Base-by-base conservation (phyloP, 2,888 invertebrate species). In the Rutpela maculata region DNA sequence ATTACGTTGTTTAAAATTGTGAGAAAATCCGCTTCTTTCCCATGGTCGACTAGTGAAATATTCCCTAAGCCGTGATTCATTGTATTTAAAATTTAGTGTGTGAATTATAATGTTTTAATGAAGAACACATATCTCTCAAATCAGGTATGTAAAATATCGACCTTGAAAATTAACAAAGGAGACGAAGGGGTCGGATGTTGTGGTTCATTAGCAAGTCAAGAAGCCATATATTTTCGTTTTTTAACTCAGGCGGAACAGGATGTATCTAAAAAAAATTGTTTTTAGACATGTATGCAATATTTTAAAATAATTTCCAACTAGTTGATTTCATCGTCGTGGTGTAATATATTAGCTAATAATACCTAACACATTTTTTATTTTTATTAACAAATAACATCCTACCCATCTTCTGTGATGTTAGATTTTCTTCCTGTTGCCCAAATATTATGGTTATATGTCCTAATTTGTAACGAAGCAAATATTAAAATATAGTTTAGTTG, bases 21-120 rank as follows among this genome's bases (percentile, higher is more conserved):
- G 69, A 59, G 69, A 69, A 59, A 69, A 69, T 43, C 65, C 15
- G 15, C 31, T 59, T 57, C 69, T 69, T 69, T 69, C 69, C 69
- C 69, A 69, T 57, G 69, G 56, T 19, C 19, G 17, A 19, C 18
- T 50, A n/a, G 19, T n/a, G 12, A 55, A 67, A 50, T 22, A 67
- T 22, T 55, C 19, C 18, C 12, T 55, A 67, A 67, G 19, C 22
- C 57, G 35, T 59, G 69, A 69, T 12, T 57, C 69, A 69, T 69
- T 69, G 56, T 56, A 55, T 43, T 43, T 68, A 56, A 57, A 57
- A 35, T 35, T 15, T 38, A 57, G 50, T 69, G 57, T 69, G 59
- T 69, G 69, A 69, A 69, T 19, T 17, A 67, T 26, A 31, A 57
- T 12, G 17, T 17, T 57, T 65, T 65, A 65, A 38, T 69, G 18